phyloP scores from a whole-genome alignment of 2,888 invertebrate species.

The Melinaea marsaeus region DNA sequence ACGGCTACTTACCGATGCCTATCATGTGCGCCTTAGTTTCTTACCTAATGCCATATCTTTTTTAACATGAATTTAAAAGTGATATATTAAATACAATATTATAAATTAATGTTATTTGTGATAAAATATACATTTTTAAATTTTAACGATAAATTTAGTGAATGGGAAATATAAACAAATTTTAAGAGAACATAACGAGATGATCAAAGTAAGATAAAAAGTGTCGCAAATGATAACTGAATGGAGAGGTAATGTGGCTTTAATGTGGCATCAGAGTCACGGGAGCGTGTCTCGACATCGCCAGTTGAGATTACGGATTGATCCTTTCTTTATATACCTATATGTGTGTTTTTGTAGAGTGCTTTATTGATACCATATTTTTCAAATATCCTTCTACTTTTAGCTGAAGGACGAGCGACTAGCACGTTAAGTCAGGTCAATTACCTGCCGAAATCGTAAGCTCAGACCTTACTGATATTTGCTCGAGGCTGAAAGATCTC shows the following conservation, averaged over 20 bases:
- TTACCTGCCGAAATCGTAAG: constrained; percentile 2
- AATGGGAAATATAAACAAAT: too few relatives aligned
- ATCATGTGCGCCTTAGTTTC: constrained; percentile 3
- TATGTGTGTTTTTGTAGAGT: too few relatives aligned
- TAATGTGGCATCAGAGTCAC: constrained; percentile 55
- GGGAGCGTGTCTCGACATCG: constrained; percentile 64
- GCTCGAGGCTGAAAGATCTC: constrained; percentile 6
- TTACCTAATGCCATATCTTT: background rate
- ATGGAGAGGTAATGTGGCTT: constrained; percentile 66
- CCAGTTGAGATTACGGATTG: constrained; percentile 61
- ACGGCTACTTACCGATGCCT: background rate
- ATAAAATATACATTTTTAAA: too few relatives aligned
- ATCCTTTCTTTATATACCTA: constrained; percentile 67
- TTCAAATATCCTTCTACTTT: too few relatives aligned
- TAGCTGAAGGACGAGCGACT: background rate
- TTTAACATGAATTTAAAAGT: background rate
- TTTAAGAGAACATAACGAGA: constrained; percentile 18
- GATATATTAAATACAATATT: background rate
- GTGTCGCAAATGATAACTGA: constrained; percentile 61
- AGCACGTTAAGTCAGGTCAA: background rate
- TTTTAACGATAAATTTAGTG: too few relatives aligned
- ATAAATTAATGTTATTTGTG: too few relatives aligned
- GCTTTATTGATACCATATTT: too few relatives aligned
- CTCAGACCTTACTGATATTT: constrained; percentile 1
- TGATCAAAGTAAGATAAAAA: constrained; percentile 44